A percentile compares a stretch with the other conserved stretches of the same genome.
phyloP scores from a whole-genome alignment of 2,113 vertebrate species.

The Ammospiza nelsoni region DNA sequence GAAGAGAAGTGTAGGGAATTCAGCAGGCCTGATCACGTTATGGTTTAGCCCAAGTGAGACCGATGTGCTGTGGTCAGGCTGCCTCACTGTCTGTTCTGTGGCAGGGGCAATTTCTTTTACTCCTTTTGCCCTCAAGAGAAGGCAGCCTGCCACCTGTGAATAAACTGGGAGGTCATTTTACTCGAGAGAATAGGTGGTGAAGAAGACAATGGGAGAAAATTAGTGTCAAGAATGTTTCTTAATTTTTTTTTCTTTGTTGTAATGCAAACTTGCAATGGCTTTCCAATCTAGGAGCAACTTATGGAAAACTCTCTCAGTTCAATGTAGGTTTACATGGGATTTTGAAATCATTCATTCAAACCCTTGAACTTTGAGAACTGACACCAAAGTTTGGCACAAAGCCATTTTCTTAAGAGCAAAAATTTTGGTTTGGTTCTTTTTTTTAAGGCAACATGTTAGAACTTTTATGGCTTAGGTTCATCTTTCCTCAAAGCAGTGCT shows the following conservation, averaged over 20 bases:
- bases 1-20: background rate
- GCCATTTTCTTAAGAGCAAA: background rate
- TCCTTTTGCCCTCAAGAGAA: background rate
- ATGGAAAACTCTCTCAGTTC: background rate
- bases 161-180: background rate
- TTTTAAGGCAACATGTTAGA: background rate
- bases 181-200: background rate
- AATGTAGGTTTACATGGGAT: background rate
- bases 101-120: background rate
- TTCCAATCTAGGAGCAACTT: background rate
- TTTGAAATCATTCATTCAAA: background rate
- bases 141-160: background rate
- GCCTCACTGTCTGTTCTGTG: background rate
- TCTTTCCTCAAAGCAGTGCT: background rate
- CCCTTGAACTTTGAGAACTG: background rate
- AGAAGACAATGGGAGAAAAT: background rate
- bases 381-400: background rate
- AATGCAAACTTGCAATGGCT: background rate
- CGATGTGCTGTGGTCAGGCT: background rate
- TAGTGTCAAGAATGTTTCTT: background rate
- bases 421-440: background rate
- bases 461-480: background rate
- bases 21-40: accelerated
- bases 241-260: accelerated
- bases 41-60: background rate